A percentile compares a stretch with the other conserved stretches of the same genome.
These are phyloP conservation scores for Mantis religiosa DNA, from an alignment of 2,888 invertebrate genomes.

Conservation along the genomic window DNA sequence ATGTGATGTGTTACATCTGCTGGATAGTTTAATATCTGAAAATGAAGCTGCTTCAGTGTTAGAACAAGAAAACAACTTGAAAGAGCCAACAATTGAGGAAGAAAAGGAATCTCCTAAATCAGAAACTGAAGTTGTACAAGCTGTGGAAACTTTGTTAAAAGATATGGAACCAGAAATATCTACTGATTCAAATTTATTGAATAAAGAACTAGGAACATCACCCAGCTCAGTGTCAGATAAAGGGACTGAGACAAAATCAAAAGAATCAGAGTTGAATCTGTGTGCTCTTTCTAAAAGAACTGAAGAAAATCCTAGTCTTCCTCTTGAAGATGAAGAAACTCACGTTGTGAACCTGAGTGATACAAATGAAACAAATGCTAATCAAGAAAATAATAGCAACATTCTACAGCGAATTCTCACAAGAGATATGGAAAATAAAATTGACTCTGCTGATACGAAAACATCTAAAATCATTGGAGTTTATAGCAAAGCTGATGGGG, in stretches of 20 bases:
- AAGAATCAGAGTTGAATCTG: neutral
- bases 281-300: neutral
- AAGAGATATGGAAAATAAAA: neutral
- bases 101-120: neutral
- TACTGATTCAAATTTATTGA: too few species aligned
- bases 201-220: neutral
- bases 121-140: conserved; percentile 7
- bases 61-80: neutral
- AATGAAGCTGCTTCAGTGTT: neutral
- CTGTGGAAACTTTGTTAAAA: neutral
- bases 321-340: neutral
- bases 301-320: neutral
- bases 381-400: neutral
- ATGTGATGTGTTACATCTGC: neutral
- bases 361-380: neutral
- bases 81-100: neutral
- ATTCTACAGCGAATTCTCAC: neutral
- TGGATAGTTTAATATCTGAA: neutral
- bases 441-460: neutral
- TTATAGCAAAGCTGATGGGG: neutral
- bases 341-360: neutral
- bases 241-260: neutral
- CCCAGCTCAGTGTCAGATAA: neutral
- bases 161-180: neutral
- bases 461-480: neutral